Evolutionary conservation across 1,140 invertebrate species (phyloP), one percentile per base, ranked within the genome.

Genomic region (Potamilus streckersoni): DNA sequence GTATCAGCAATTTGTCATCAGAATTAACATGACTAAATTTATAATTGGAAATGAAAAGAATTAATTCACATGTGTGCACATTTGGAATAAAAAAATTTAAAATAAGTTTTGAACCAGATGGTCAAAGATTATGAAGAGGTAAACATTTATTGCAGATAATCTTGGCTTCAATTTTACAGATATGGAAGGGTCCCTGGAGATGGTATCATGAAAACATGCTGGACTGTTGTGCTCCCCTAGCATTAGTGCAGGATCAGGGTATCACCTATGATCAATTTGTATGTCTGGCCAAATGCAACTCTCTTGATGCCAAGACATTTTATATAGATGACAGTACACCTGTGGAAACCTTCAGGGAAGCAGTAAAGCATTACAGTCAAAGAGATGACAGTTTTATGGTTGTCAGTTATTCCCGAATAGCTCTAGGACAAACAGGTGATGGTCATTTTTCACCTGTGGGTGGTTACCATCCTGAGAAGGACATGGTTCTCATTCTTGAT

Each of bases 191-290:
- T 12, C 85, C 84, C 8, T 90, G 89, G 89, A 78, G 88, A 55
- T 90, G 86, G 84, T 90, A 90, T 77, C 88, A 90, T 71, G 89
- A 90, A 68, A 81, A 84, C 58, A 90, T 90, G 89, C 74, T 90
- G 27, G 88, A 90, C 65, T 90, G 88, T 72, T 90, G 89, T 73
- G 80, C 86, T 17, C 80, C 88, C 12, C 73, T 86, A n/a, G 23
- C 79, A 14, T 27, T 80, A 16, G 81, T 88, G 2, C 79, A 82
- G 57, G 71, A 83, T 67, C 73, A 83, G 19, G 88, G 88, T 2
- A 85, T 90, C 55, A 88, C 80, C 13, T 82, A 88, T 67, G 82
- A 83, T 19, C 82, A 89, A 72, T 90, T 90, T 71, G 67, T 83
- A 5, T 89, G 86, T 56, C 71, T 89, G 17, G 87, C 87, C 5